phyloP scores from a whole-genome alignment of 2,888 invertebrate species.

The Alsophila aescularia region DNA sequence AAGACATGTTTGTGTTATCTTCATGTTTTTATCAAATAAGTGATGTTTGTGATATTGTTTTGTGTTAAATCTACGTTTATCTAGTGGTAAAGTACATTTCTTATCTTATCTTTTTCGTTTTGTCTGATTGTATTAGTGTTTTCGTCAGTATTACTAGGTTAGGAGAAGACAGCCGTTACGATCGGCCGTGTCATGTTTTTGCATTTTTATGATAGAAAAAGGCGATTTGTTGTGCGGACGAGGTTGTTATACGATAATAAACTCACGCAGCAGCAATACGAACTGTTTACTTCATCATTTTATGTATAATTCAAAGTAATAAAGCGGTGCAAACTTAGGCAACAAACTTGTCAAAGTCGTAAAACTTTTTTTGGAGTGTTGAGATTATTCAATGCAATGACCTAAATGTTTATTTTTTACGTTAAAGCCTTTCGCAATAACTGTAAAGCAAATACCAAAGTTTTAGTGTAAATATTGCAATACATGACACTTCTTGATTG shows the following conservation, averaged over 20 bases:
- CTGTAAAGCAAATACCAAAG: constrained; percentile 38
- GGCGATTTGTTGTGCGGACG: constrained; percentile 34
- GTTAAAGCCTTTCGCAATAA: constrained; percentile 43
- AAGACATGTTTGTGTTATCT: constrained; percentile 75
- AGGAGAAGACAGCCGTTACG: constrained; percentile 55
- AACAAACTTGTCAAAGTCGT: constrained; percentile 14
- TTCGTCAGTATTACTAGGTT: constrained; percentile 69
- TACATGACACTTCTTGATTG: constrained; percentile 8
- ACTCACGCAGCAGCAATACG: not conserved
- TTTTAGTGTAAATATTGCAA: constrained; percentile 9
- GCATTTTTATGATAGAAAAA: constrained; percentile 65
- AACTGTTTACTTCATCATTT: constrained; percentile 1
- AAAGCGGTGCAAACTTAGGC: constrained; percentile 12
- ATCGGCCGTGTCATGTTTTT: constrained; percentile 68
- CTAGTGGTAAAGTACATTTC: constrained; percentile 73
- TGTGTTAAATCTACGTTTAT: constrained; percentile 67
- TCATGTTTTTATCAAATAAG: constrained; percentile 83
- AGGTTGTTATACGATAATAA: constrained; percentile 41
- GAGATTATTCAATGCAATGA: constrained; percentile 36
- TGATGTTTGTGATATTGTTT: constrained; percentile 75
- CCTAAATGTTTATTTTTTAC: constrained; percentile 53
- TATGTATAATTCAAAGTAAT: constrained; percentile 6
- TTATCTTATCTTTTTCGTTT: constrained; percentile 69
- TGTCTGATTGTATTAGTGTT: constrained; percentile 54
- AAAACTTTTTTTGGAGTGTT: constrained; percentile 12